These are phyloP conservation scores for Melieria picta DNA, from an alignment of 2,888 invertebrate genomes.

Conservation along the genomic window DNA sequence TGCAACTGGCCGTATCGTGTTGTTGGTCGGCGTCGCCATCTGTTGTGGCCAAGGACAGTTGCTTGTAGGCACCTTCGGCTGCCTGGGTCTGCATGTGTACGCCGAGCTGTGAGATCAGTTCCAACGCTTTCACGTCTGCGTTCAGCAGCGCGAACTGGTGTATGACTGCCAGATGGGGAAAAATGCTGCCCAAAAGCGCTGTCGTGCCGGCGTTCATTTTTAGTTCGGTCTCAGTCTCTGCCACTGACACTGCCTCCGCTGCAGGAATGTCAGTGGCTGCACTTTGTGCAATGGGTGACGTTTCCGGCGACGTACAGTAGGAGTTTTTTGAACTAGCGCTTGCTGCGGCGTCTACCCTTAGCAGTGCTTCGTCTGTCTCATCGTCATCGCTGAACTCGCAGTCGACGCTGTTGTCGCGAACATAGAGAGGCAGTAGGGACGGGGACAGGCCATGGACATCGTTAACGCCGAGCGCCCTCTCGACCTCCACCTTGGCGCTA, in stretches of 20 bases:
- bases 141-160: constrained; percentile 60
- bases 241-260: neutral
- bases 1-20: constrained; percentile 44
- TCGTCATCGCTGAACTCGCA: constrained; percentile 39
- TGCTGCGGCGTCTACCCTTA: constrained; percentile 33
- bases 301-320: constrained; percentile 35
- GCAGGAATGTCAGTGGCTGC: constrained; percentile 27
- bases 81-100: constrained; percentile 61
- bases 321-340: constrained; percentile 37
- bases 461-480: neutral
- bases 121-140: constrained; percentile 57
- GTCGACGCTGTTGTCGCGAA: constrained; percentile 51
- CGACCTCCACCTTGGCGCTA: constrained; percentile 36
- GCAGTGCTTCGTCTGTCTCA: constrained; percentile 37
- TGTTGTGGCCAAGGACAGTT: constrained; percentile 48
- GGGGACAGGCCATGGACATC: constrained; percentile 3
- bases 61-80: constrained; percentile 53
- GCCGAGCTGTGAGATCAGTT: constrained; percentile 58
- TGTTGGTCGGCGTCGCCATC: constrained; percentile 10
- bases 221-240: constrained; percentile 20
- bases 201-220: constrained; percentile 39
- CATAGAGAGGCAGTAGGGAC: constrained; percentile 39
- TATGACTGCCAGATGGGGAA: constrained; percentile 58
- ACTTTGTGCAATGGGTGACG: constrained; percentile 40
- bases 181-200: constrained; percentile 53